A percentile compares a stretch with the other conserved stretches of the same genome.
These are phyloP conservation scores for Pygathrix nemaeus DNA, from an alignment of 2,113 vertebrate species.

Conservation along the genomic window DNA sequence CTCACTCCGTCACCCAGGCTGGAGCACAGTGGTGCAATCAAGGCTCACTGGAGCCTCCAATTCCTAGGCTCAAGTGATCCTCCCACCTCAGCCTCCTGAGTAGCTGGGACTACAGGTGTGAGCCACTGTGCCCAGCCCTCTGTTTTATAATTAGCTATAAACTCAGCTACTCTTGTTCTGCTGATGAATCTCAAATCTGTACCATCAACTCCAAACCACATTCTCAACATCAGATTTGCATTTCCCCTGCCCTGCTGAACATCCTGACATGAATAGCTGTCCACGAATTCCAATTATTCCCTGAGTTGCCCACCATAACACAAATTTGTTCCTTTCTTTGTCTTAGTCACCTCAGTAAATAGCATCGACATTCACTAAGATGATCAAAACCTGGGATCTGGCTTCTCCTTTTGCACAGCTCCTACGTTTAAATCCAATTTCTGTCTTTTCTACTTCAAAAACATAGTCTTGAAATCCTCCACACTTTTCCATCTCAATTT, in stretches of 20 bases:
- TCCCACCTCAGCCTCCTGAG: too few species aligned
- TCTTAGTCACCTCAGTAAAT: background rate
- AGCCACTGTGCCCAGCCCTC: too few species aligned
- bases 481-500: background rate
- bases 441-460: background rate
- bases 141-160: background rate
- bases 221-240: background rate
- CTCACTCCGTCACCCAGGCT: too few species aligned
- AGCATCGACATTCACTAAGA: background rate
- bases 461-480: background rate
- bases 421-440: background rate
- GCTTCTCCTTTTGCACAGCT: background rate
- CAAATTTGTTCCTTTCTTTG: background rate
- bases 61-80: too few species aligned
- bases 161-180: background rate
- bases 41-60: too few species aligned
- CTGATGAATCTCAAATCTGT: background rate
- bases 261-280: background rate
- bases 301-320: background rate
- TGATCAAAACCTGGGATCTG: background rate
- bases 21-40: too few species aligned
- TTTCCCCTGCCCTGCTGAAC: background rate
- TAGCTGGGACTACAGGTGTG: too few species aligned
- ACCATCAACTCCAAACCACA: background rate
- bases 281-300: background rate